Evolutionary conservation across 2,113 vertebrate genomes (phyloP).

Genomic region (Fregetta grallaria): DNA sequence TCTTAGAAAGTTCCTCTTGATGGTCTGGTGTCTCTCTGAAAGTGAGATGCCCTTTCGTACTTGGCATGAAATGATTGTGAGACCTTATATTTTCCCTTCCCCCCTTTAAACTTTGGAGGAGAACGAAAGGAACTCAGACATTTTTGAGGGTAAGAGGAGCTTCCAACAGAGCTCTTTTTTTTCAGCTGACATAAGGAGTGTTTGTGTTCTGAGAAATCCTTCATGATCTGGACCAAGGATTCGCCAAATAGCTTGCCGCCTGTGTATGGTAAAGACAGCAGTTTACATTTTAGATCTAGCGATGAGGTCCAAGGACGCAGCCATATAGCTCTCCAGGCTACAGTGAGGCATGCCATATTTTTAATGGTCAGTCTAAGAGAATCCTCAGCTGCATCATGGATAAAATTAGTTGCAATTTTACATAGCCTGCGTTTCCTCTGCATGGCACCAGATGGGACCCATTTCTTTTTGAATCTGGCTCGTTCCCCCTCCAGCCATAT

Average conservation of each 20-base stretch:
- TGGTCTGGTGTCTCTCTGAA: neutral
- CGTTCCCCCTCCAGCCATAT: slow-evolving; percentile 26
- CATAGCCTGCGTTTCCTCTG: neutral
- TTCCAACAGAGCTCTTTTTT: neutral
- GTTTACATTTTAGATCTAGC: neutral
- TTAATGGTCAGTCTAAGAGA: slow-evolving; percentile 53
- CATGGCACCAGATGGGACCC: slow-evolving; percentile 2
- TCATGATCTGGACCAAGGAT: slow-evolving; percentile 20
- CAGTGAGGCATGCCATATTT: slow-evolving; percentile 41
- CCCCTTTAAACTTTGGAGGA: slow-evolving; percentile 28
- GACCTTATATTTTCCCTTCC: slow-evolving; percentile 33
- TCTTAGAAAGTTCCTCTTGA: slow-evolving; percentile 40
- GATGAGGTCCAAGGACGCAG: slow-evolving; percentile 22
- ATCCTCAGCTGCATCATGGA: slow-evolving; percentile 64
- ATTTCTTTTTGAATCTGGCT: slow-evolving; percentile 1
- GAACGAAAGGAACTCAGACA: neutral
- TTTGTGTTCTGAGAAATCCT: neutral
- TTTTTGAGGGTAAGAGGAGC: neutral
- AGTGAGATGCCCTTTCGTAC: neutral
- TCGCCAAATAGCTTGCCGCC: slow-evolving; percentile 49
- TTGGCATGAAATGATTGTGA: slow-evolving; percentile 18
- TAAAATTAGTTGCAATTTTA: slow-evolving; percentile 54
- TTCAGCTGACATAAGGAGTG: neutral
- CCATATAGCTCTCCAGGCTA: slow-evolving; percentile 53
- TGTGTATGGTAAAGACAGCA: slow-evolving; percentile 36